Evolutionary conservation across 2,113 vertebrate genomes (phyloP), one percentile per base, ranked within the genome.

Genomic region (Clarias batrachus): DNA sequence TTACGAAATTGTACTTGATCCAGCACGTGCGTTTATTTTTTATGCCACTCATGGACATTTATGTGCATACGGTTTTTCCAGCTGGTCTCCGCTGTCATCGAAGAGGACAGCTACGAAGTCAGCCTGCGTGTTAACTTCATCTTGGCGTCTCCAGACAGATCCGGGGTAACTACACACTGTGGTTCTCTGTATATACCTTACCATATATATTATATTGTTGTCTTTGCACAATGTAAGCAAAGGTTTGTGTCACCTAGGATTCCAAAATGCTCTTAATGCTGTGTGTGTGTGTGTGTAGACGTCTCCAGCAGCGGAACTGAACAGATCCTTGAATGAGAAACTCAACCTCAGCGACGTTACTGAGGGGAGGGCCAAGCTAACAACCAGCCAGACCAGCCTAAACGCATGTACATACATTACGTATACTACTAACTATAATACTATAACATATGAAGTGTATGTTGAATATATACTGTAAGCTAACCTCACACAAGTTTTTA

Each of bases 111-210:
- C 21, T 90, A 37, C 71, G 95, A 97, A 91, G 95, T 99, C 91
- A 96, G 94, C 80, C 90, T 99, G 91, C 96, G 92, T 10, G 0
- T 99, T 90, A 97, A 94, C 92, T 99, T 97, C 0, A 88, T 94
- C 80, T 91, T 95, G 56, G 95, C 93, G 2, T 81, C 89, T 89
- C 85, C 4, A 0, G 81, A 90, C 27, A 79, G 78, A 0, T 65
- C 63, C 6, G 91, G 86, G 92, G 94, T 90, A 90, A 52, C 0
- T 71, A 57, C 0, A 25, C 33, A 25, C 76, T 9, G 48, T 8
- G 48, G 48, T 48, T 48, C 48, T 48, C 48, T 48, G 48, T 48
- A 48, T 48, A 7, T 48, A 0, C 48, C 48, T 48, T 48, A n/a
- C n/a, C n/a, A 33, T 33, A 33, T 33, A 33, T 33, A 48, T 48